Evolutionary conservation across 1,140 invertebrate genomes (phyloP).

Genomic region (Drosophila obscura): DNA sequence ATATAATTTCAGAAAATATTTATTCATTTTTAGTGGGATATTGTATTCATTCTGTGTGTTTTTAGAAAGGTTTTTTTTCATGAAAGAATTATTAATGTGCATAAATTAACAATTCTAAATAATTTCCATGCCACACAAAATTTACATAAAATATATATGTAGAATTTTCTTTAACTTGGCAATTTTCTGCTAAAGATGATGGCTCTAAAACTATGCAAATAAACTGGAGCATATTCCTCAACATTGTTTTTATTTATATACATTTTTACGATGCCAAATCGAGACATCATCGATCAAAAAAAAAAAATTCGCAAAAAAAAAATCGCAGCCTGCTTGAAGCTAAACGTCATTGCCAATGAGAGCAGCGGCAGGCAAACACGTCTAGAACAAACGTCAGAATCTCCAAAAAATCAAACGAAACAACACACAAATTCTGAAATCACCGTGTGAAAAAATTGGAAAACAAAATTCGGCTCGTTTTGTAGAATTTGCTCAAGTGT

Average conservation of each 20-base stretch:
- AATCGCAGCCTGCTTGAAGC: slow-evolving; percentile 19
- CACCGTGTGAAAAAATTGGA: slow-evolving; percentile 38
- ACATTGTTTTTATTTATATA: slow-evolving; percentile 1
- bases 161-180: too few species aligned
- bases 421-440: slow-evolving; percentile 38
- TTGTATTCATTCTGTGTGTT: too few species aligned
- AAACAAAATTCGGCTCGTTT: slow-evolving; percentile 21
- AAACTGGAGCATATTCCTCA: background rate
- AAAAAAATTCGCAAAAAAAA: slow-evolving; percentile 9
- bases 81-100: too few species aligned
- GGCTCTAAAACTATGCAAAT: background rate
- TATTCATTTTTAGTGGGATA: too few species aligned
- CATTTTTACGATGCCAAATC: slow-evolving; percentile 24
- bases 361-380: slow-evolving; percentile 20
- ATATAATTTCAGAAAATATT: too few species aligned
- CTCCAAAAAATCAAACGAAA: slow-evolving; percentile 48
- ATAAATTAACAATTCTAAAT: too few species aligned
- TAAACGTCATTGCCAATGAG: slow-evolving; percentile 20
- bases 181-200: too few species aligned
- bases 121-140: too few species aligned
- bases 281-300: slow-evolving; percentile 34
- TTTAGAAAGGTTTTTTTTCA: too few species aligned
- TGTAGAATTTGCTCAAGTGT: slow-evolving; percentile 11
- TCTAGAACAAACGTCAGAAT: slow-evolving; percentile 45
- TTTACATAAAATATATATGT: too few species aligned